Evolutionary conservation across 64 coral and sea anemone species (phyloP).

Genomic region (Astreopora myriophthalma): DNA sequence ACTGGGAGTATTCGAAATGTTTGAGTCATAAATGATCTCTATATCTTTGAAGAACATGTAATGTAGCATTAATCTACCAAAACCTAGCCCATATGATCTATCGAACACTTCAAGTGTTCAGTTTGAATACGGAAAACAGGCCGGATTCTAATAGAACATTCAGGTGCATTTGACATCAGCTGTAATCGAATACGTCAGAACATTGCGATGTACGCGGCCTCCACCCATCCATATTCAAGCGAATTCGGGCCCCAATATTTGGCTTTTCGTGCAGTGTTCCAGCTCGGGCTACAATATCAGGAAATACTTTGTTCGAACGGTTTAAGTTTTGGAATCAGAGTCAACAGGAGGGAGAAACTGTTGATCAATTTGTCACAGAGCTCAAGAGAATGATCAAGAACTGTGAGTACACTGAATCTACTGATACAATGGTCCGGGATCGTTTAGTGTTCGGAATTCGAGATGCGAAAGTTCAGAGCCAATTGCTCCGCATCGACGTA

Average conservation of each 20-base stretch:
- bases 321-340: too few relatives aligned
- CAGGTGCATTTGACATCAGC: neutral
- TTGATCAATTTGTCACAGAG: too few relatives aligned
- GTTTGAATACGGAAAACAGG: conserved; percentile 8
- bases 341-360: too few relatives aligned
- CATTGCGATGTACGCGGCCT: neutral
- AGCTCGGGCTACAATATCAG: too few relatives aligned
- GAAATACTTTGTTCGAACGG: too few relatives aligned
- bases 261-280: neutral
- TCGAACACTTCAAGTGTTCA: neutral
- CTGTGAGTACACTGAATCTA: too few relatives aligned
- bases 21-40: neutral
- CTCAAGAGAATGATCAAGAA: too few relatives aligned
- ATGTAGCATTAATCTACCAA: neutral
- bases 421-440: too few relatives aligned
- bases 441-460: too few relatives aligned
- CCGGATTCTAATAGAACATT: neutral
- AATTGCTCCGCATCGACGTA: too few relatives aligned
- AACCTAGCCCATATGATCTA: neutral
- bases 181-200: neutral
- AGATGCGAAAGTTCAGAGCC: too few relatives aligned
- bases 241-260: neutral
- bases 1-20: conserved; percentile 5
- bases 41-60: neutral
- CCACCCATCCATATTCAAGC: neutral